Conservation (phyloP, 2,797 vertebrate genomes). For the Takifugu ocellatus region DNA sequence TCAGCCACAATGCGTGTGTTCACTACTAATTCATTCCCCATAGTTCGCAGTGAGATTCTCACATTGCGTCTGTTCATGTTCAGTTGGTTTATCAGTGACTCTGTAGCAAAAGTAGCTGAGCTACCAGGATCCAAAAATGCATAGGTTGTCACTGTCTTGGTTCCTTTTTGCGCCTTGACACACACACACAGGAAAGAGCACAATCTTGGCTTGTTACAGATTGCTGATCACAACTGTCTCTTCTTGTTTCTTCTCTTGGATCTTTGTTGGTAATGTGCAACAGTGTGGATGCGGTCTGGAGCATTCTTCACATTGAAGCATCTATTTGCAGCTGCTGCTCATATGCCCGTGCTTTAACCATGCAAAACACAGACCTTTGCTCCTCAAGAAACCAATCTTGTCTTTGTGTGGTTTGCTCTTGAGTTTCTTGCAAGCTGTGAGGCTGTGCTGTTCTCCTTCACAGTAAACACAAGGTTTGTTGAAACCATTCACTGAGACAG, state of each 20-base stretch:
- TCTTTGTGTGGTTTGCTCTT: background rate
- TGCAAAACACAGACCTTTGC: too few species aligned
- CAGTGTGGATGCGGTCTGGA: background rate
- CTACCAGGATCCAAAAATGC: constrained; percentile 13
- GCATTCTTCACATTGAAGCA: constrained; percentile 29
- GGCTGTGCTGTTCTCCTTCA: background rate
- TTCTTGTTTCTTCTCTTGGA: background rate
- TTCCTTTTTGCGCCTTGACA: constrained; percentile 15
- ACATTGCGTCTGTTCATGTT: constrained; percentile 8
- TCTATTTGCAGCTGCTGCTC: constrained; percentile 15
- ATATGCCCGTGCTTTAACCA: too few species aligned
- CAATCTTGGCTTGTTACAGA: constrained; percentile 7
- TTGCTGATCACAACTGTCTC: background rate
- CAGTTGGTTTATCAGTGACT: background rate
- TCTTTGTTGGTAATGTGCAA: constrained; percentile 1
- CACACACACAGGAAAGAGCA: constrained; percentile 6
- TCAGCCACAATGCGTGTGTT: background rate
- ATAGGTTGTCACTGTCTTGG: constrained; percentile 6
- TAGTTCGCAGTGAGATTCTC: constrained; percentile 11
- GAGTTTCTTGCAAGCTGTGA: constrained; percentile 4
- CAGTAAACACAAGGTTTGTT: background rate
- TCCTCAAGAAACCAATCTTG: too few species aligned
- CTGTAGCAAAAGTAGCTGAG: too few species aligned
- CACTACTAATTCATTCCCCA: constrained; percentile 7
- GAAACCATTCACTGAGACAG: too few species aligned